Evolutionary conservation across 2,888 invertebrate species (phyloP).

Genomic region (Andrena dorsata): DNA sequence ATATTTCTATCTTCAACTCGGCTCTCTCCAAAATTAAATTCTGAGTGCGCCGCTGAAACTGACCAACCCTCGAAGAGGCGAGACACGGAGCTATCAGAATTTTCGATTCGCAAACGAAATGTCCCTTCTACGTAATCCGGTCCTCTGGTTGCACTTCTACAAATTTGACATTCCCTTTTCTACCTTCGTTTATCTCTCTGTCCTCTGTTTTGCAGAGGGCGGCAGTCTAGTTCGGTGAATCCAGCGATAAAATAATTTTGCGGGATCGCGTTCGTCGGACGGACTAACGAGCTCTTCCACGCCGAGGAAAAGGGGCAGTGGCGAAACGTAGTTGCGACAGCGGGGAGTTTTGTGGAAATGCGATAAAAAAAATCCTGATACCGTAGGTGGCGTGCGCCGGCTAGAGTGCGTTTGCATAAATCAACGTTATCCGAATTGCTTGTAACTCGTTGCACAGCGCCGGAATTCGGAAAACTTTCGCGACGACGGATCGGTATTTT

Average conservation of each 20-base stretch:
- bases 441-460: constrained; percentile 30
- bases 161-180: too few species aligned
- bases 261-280: not conserved
- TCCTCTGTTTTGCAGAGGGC: not conserved
- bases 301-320: not conserved
- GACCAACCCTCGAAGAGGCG: too few species aligned
- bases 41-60: too few species aligned
- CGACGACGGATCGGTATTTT: not conserved
- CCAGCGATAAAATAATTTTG: constrained; percentile 9
- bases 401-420: constrained; percentile 31
- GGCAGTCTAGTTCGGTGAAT: not conserved
- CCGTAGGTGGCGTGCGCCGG: not conserved
- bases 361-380: constrained; percentile 30
- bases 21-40: too few species aligned
- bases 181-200: not conserved
- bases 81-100: too few species aligned
- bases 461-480: not conserved
- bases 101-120: not conserved
- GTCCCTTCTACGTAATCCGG: not conserved
- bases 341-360: constrained; percentile 14
- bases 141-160: not conserved
- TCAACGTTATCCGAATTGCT: constrained; percentile 35
- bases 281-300: constrained; percentile 17
- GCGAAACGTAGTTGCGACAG: not conserved
- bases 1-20: too few species aligned